phyloP scores from a whole-genome alignment of 2,113 vertebrate species.

The Channa maculata region DNA sequence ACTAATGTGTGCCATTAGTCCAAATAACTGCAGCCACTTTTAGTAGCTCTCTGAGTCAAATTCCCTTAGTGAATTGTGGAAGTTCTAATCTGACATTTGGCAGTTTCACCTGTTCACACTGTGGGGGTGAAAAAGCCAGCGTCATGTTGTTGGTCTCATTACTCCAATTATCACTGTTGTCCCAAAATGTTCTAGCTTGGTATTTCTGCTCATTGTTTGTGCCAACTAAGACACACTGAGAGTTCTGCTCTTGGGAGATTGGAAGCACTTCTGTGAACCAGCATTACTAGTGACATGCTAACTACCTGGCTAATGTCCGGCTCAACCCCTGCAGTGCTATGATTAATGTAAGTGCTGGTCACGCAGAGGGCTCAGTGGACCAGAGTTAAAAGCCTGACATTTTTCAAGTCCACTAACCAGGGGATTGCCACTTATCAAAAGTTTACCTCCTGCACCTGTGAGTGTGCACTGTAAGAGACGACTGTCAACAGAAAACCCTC shows the following conservation, averaged over 20 bases:
- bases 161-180: slow-evolving; percentile 27
- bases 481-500: slow-evolving; percentile 60
- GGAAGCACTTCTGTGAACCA: slow-evolving; percentile 23
- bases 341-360: slow-evolving; percentile 64
- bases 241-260: not conserved
- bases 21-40: slow-evolving; percentile 48
- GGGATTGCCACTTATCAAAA: slow-evolving; percentile 69
- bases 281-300: slow-evolving; percentile 51
- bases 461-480: slow-evolving; percentile 57
- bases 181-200: slow-evolving; percentile 9
- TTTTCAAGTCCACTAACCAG: slow-evolving; percentile 65
- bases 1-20: slow-evolving; percentile 58
- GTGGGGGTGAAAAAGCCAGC: not conserved
- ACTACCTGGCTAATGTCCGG: slow-evolving; percentile 48
- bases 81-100: slow-evolving; percentile 43
- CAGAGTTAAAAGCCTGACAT: slow-evolving; percentile 67
- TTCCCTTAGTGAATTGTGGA: slow-evolving; percentile 2
- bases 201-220: not conserved
- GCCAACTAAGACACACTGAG: not conserved
- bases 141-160: slow-evolving; percentile 11
- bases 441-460: slow-evolving; percentile 58
- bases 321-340: slow-evolving; percentile 35
- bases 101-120: slow-evolving; percentile 19
- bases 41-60: slow-evolving; percentile 40
- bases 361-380: slow-evolving; percentile 61